These are phyloP conservation scores for Oscheius sp. DNA, from an alignment of 2,888 invertebrate species.

Conservation along the genomic window DNA sequence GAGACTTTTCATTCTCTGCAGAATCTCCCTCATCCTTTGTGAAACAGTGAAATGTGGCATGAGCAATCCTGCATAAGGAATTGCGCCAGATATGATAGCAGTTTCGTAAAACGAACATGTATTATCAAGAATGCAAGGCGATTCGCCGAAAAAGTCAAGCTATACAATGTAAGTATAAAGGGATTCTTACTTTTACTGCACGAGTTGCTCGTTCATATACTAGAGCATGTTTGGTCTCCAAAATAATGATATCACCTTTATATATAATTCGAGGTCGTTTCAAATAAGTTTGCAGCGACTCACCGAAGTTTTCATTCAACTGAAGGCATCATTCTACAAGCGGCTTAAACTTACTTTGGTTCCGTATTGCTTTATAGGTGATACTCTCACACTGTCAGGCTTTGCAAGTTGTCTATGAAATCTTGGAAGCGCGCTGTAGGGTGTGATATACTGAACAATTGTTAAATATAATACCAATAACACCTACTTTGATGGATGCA, in stretches of 20 bases:
- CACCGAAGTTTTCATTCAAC: not conserved
- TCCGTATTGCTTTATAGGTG: conserved; percentile 18
- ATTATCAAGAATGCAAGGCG: conserved; percentile 3
- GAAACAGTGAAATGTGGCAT: not conserved
- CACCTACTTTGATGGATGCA: conserved; percentile 15
- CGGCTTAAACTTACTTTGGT: not conserved
- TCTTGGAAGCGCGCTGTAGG: not conserved
- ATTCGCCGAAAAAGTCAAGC: conserved; percentile 5
- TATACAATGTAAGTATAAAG: not conserved
- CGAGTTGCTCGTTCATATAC: conserved; percentile 19
- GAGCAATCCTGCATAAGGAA: not conserved
- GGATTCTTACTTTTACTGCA: conserved; percentile 35
- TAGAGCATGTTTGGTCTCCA: conserved; percentile 33
- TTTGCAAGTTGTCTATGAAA: not conserved
- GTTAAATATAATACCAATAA: not conserved
- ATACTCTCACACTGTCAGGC: conserved; percentile 4
- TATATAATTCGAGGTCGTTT: conserved; percentile 41
- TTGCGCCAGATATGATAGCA: not conserved
- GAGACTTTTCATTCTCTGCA: conserved; percentile 5
- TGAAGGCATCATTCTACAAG: not conserved
- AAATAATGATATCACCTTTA: conserved; percentile 42
- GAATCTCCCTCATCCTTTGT: not conserved
- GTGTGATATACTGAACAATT: not conserved
- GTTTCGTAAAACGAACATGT: conserved; percentile 12
- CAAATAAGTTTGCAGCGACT: not conserved